Conservation (phyloP, 1,140 invertebrate genomes). For the Xylocopa sonorina region DNA sequence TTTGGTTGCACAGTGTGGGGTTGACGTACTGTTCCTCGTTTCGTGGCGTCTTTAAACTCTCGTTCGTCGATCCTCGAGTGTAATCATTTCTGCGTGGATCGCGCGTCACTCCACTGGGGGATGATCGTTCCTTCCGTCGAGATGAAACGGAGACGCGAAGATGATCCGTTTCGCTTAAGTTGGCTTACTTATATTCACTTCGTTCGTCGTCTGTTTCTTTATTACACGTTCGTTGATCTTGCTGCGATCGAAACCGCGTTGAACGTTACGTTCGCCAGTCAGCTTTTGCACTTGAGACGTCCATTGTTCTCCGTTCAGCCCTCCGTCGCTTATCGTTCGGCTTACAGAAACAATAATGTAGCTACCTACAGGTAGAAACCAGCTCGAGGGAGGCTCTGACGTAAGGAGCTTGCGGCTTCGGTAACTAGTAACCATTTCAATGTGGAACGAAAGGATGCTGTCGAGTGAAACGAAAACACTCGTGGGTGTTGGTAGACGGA, state of each 20-base stretch:
- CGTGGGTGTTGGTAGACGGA: background rate
- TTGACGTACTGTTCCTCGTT: background rate
- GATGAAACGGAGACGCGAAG: background rate
- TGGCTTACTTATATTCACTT: background rate
- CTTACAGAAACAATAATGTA: background rate
- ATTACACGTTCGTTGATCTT: too few species aligned
- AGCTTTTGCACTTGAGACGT: too few species aligned
- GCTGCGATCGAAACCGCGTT: too few species aligned
- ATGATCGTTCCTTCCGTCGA: background rate
- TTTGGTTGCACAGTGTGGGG: too few species aligned
- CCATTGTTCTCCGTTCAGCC: too few species aligned
- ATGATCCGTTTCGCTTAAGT: too few species aligned
- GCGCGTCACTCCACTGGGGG: background rate
- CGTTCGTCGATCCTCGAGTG: background rate
- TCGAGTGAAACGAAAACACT: background rate
- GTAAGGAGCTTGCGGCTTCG: constrained; percentile 15
- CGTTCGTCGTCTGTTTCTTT: background rate
- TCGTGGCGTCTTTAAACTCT: background rate
- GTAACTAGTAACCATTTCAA: background rate
- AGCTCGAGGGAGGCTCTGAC: background rate
- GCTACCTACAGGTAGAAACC: background rate
- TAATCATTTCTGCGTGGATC: background rate
- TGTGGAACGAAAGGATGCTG: constrained; percentile 1
- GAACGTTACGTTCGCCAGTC: too few species aligned
- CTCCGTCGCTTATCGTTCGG: background rate